Evolutionary conservation across 2,797 vertebrate genomes (phyloP).

Genomic region (Diceros bicornis): DNA sequence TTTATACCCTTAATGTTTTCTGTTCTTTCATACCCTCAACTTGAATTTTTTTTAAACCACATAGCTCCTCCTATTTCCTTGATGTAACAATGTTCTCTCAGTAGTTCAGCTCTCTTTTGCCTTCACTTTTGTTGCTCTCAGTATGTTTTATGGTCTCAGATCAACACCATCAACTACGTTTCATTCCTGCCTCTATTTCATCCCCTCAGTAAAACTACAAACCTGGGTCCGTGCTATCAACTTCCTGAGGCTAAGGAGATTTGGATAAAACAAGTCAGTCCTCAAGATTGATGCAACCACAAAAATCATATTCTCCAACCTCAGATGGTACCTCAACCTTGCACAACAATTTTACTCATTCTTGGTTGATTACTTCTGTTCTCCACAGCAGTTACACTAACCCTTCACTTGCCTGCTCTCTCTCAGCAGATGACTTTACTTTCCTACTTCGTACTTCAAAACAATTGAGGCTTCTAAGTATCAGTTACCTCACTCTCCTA

Average conservation of each 20-base stretch:
- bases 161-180: neutral
- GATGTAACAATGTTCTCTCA: neutral
- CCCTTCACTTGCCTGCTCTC: neutral
- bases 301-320: neutral
- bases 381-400: neutral
- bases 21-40: neutral
- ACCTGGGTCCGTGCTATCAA: rapidly evolving
- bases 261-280: neutral
- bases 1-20: neutral
- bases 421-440: neutral
- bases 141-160: neutral
- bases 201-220: neutral
- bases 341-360: neutral
- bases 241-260: neutral
- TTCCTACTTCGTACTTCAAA: neutral
- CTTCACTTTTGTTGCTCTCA: neutral
- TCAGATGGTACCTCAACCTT: neutral
- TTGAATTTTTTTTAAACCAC: neutral
- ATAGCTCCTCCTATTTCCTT: neutral
- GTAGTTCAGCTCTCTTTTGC: neutral
- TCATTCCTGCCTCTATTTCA: neutral
- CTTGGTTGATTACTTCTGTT: neutral
- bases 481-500: neutral
- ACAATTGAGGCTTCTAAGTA: neutral
- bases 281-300: neutral